phyloP scores from a whole-genome alignment of 2,797 vertebrate species.

The Emydoidea blandingii region DNA sequence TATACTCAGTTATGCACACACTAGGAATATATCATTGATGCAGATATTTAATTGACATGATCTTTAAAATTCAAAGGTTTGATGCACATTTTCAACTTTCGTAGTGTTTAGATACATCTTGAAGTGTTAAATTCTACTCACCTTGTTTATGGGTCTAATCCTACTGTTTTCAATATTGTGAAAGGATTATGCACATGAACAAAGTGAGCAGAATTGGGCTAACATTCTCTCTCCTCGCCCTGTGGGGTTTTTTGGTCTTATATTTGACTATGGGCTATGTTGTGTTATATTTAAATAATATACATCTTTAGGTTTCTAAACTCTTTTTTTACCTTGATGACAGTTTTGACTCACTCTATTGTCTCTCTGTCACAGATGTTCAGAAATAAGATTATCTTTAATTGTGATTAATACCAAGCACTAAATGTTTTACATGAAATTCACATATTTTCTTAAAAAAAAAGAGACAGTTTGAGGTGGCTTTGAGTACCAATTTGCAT shows the following conservation, averaged over 20 bases:
- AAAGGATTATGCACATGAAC: neutral
- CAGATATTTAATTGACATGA: neutral
- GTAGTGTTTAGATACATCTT: neutral
- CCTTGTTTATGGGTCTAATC: neutral
- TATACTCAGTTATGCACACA: neutral
- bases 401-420: slow-evolving; percentile 15
- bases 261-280: neutral
- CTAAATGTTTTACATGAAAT: neutral
- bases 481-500: neutral
- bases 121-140: neutral
- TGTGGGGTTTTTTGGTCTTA: neutral
- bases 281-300: neutral
- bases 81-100: neutral
- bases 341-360: accelerated
- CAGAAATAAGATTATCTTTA: neutral
- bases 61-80: neutral
- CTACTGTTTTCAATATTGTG: neutral
- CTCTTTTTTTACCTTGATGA: neutral
- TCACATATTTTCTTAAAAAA: neutral
- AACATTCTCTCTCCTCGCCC: accelerated
- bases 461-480: neutral
- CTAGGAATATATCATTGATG: neutral
- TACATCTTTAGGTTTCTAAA: neutral
- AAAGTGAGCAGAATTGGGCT: neutral
- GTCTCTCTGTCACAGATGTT: neutral